phyloP scores from a whole-genome alignment of 1,140 invertebrate genomes.

The Camponotus floridanus region DNA sequence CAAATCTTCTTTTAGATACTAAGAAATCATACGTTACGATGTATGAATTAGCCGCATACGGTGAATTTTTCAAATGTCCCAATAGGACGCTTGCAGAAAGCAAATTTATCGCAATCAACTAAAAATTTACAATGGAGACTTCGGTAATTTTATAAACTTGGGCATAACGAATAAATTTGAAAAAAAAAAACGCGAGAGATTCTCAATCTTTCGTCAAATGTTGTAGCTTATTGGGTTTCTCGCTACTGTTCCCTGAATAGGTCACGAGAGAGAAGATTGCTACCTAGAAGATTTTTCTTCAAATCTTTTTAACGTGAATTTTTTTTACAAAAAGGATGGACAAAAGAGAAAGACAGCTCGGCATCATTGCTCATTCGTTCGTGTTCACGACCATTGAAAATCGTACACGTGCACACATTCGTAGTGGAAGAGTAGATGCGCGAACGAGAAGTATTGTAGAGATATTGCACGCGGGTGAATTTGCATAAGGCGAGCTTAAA shows the following conservation, averaged over 20 bases:
- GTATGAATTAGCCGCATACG: conserved; percentile 3
- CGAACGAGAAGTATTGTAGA: no score
- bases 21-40: background rate
- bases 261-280: conserved; percentile 50
- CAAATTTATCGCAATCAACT: conserved; percentile 32
- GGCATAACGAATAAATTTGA: conserved; percentile 63
- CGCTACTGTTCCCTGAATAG: conserved; percentile 20
- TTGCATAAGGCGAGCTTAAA: conserved; percentile 76
- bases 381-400: conserved; percentile 12
- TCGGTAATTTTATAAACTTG: conserved; percentile 68
- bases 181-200: conserved; percentile 46
- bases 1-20: background rate
- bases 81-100: conserved; percentile 5
- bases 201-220: background rate
- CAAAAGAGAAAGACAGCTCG: background rate
- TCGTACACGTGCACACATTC: conserved; percentile 50
- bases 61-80: background rate
- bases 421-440: background rate
- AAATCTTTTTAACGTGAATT: conserved; percentile 29
- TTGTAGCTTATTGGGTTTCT: background rate
- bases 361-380: conserved; percentile 58
- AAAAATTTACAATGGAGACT: conserved; percentile 59
- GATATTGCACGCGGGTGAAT: conserved; percentile 47
- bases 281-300: conserved; percentile 60
- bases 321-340: background rate